Evolutionary conservation across 2,113 vertebrate genomes (phyloP).

Genomic region (Oryzias javanicus): DNA sequence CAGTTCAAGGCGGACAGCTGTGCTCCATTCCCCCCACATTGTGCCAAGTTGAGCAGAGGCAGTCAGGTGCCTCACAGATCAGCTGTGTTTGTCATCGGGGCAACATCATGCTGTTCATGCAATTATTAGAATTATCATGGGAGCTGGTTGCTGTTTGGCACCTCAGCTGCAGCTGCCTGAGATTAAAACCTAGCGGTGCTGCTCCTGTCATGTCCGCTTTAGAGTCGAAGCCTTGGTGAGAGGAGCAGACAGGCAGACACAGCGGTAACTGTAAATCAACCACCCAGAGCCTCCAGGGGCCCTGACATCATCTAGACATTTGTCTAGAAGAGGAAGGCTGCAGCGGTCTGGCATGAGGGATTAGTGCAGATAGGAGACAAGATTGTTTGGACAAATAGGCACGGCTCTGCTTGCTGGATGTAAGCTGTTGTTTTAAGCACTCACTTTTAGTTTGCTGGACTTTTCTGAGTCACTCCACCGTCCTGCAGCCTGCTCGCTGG

Average conservation of each 20-base stretch:
- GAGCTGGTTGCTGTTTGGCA: slow-evolving; percentile 41
- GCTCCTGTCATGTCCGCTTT: slow-evolving; percentile 61
- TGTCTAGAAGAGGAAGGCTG: slow-evolving; percentile 44
- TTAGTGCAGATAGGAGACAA: slow-evolving; percentile 41
- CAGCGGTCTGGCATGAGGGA: slow-evolving; percentile 59
- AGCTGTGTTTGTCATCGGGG: slow-evolving; percentile 32
- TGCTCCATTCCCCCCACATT: slow-evolving; percentile 35
- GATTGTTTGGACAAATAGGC: slow-evolving; percentile 62
- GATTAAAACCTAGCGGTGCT: slow-evolving; percentile 54
- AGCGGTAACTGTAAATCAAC: slow-evolving; percentile 62
- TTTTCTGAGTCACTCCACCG: slow-evolving; percentile 25
- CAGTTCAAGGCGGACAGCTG: slow-evolving; percentile 24
- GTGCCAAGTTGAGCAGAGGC: slow-evolving; percentile 37
- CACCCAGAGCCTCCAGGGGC: slow-evolving; percentile 46
- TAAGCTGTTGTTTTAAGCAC: slow-evolving; percentile 43
- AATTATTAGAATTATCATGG: slow-evolving; percentile 51
- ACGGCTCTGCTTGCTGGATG: slow-evolving; percentile 43
- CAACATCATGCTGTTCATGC: slow-evolving; percentile 31
- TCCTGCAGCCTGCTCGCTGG: slow-evolving; percentile 27
- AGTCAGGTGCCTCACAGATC: slow-evolving; percentile 32
- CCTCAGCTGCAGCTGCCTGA: slow-evolving; percentile 31
- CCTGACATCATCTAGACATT: slow-evolving; percentile 22
- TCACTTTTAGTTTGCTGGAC: slow-evolving; percentile 43
- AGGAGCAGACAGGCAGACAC: slow-evolving; percentile 54
- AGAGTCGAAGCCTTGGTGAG: slow-evolving; percentile 58